Evolutionary conservation across 2,888 invertebrate genomes (phyloP), one percentile per base, ranked within the genome.

Genomic region (Encarsia formosa): DNA sequence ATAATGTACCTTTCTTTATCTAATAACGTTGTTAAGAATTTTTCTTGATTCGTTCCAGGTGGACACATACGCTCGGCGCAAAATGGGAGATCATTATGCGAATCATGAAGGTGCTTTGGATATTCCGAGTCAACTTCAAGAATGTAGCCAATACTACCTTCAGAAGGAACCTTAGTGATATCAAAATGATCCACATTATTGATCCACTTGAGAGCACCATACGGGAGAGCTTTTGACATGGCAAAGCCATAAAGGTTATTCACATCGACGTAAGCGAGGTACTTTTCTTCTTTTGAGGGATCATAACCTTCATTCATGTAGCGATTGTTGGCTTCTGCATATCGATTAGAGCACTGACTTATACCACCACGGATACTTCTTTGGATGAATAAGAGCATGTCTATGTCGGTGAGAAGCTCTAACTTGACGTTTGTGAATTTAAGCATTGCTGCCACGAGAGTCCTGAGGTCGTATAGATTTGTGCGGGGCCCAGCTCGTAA

Each of bases 241-340:
- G 69, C 69, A 60, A 62, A 63, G 5, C 67, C 68, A 57, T 70
- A 72, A 9, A 68, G 52, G 56, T 70, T 71, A 50, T 72, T 71
- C 0, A 63, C 65, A 60, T 71, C 70, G 5, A 65, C 57, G 48
- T 67, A 70, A 31, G 63, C 58, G 20, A 73, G 38, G 52, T 62
- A 71, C 9, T 59, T 65, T 8, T 44, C 35, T 2, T 41, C 50
- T 58, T 61, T 18, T 8, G 13, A 15, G 13, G 16, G n/a, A 23
- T 52, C 23, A 35, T 43, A 45, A n/a, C 52, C 34, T 23, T 39
- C 13, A 3, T 31, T 49, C 51, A 54, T 49, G 13, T 49, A 57
- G 20, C 19, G 43, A 42, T 57, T 51, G 26, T 54, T 57, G 9
- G 38, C 42, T 48, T 22, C 31, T 18, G 22, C 16, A 35, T 15